Conservation (phyloP, 2,113 vertebrate species). For the Mus pahari region DNA sequence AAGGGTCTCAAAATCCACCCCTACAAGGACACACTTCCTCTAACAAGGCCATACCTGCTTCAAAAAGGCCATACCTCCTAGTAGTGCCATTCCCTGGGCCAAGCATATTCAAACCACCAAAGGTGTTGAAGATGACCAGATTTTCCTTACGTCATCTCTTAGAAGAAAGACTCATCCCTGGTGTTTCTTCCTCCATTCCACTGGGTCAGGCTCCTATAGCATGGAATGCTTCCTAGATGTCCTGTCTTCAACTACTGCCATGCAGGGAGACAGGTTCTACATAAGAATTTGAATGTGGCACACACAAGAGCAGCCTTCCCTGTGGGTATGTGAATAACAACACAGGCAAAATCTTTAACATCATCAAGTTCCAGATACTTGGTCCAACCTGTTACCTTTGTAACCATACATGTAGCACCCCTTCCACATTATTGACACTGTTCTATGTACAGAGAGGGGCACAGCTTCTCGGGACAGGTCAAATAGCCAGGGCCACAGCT, state of each 20-base stretch:
- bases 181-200: not conserved
- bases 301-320: not conserved
- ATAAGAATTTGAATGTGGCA: too few relatives aligned
- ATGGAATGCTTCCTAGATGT: not conserved
- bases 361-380: not conserved
- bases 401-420: fast-evolving
- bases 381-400: fast-evolving
- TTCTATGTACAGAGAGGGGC: fast-evolving
- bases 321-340: too few relatives aligned
- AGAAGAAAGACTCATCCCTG: not conserved
- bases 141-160: not conserved
- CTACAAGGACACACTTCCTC: too few relatives aligned
- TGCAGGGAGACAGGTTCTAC: too few relatives aligned
- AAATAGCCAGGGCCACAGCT: not conserved
- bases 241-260: not conserved
- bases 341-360: not conserved
- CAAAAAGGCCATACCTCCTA: too few relatives aligned
- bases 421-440: fast-evolving
- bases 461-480: fast-evolving
- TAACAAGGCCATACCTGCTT: too few relatives aligned
- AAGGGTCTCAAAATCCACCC: too few relatives aligned
- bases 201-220: too few relatives aligned
- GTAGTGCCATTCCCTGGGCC: too few relatives aligned
- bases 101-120: too few relatives aligned
- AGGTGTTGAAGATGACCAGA: fast-evolving